A percentile compares a stretch with the other conserved stretches of the same genome.
Conservation (phyloP, 1,140 invertebrate genomes). For the Ptiloglossa arizonensis region DNA sequence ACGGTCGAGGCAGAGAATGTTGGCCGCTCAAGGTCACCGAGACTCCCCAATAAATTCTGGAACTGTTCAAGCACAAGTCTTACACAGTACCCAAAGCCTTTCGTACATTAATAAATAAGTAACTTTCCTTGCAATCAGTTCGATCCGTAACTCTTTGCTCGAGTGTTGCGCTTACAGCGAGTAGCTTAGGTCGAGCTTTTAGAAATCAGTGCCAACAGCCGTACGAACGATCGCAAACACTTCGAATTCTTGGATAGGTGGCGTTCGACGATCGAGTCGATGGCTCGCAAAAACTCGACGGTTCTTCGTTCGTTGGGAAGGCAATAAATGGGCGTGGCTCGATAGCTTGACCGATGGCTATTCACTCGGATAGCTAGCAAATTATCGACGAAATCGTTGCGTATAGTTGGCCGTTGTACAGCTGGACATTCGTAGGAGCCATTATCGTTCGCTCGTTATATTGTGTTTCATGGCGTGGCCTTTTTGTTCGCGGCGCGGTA, state of each 20-base stretch:
- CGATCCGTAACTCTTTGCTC: too few relatives aligned
- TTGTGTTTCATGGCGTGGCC: constrained; percentile 15
- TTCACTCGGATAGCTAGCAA: constrained; percentile 9
- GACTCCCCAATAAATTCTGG: too few relatives aligned
- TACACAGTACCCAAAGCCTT: too few relatives aligned
- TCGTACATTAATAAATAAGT: too few relatives aligned
- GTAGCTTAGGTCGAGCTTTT: background rate
- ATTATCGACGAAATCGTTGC: constrained; percentile 47
- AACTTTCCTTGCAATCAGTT: too few relatives aligned
- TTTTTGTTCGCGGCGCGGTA: background rate
- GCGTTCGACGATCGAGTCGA: constrained; percentile 25
- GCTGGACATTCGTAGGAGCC: constrained; percentile 15
- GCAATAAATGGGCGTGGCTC: constrained; percentile 48
- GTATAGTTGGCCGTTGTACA: constrained; percentile 26
- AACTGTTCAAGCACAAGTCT: too few relatives aligned
- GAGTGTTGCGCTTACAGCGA: too few relatives aligned
- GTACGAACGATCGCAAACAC: background rate
- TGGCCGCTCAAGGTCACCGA: too few relatives aligned
- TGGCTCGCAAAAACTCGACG: background rate
- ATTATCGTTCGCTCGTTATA: constrained; percentile 38
- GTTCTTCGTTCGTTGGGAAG: background rate
- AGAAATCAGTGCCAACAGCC: background rate
- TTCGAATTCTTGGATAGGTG: too few relatives aligned
- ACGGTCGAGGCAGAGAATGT: too few relatives aligned
- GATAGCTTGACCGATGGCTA: constrained; percentile 17